phyloP scores from a whole-genome alignment of 1,140 invertebrate genomes.

The Micrasema longulum region DNA sequence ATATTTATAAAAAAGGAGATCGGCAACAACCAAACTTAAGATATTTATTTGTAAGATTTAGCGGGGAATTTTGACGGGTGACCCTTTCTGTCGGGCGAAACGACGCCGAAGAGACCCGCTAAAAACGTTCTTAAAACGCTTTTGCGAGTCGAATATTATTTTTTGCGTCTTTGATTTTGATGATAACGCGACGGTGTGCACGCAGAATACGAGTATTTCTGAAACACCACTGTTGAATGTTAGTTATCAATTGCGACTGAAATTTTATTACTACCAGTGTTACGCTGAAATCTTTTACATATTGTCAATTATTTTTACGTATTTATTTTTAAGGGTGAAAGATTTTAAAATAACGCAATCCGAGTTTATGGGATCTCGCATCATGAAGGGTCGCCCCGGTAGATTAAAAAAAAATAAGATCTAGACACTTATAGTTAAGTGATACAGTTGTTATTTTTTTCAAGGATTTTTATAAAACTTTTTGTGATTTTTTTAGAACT shows the following conservation, averaged over 20 bases:
- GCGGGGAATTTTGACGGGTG: conserved; percentile 13
- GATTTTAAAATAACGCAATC: neutral
- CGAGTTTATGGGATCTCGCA: conserved; percentile 13
- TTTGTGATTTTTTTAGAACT: conserved; percentile 30
- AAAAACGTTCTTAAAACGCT: too few species aligned
- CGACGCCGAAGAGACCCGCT: too few species aligned
- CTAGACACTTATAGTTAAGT: conserved; percentile 21
- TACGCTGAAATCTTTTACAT: conserved; percentile 26
- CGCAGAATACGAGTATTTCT: neutral
- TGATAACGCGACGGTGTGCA: conserved; percentile 44
- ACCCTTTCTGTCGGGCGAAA: neutral
- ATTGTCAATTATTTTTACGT: conserved; percentile 50
- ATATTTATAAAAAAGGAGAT: conserved; percentile 51
- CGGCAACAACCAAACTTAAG: conserved; percentile 37
- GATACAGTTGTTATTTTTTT: conserved; percentile 23
- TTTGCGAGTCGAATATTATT: too few species aligned
- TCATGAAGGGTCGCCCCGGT: conserved; percentile 1
- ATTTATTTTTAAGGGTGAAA: conserved; percentile 39
- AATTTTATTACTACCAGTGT: conserved; percentile 15
- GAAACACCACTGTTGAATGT: conserved; percentile 1
- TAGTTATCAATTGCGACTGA: conserved; percentile 29
- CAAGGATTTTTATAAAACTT: conserved; percentile 38
- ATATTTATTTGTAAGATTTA: conserved; percentile 30
- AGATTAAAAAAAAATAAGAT: conserved; percentile 20
- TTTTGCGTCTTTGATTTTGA: neutral